Evolutionary conservation across 2,113 vertebrate genomes (phyloP).

Genomic region (Tragelaphus strepsiceros): DNA sequence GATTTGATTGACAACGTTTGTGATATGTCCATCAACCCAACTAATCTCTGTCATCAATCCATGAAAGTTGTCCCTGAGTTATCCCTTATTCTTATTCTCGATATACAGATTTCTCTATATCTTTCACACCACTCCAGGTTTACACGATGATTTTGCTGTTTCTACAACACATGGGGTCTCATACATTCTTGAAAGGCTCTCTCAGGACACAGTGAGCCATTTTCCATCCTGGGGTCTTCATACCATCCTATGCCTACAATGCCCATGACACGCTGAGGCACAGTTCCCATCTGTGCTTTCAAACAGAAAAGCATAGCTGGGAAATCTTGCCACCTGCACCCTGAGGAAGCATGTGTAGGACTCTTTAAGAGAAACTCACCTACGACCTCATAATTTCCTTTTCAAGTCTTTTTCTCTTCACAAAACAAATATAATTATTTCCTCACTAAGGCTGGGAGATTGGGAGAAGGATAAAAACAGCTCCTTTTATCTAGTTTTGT

Average conservation of each 20-base stretch:
- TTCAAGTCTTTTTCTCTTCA: background rate
- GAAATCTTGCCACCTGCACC: background rate
- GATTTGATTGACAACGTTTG: too few species aligned
- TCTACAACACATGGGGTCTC: background rate
- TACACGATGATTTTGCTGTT: background rate
- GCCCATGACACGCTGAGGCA: background rate
- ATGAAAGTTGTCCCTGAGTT: background rate
- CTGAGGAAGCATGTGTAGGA: background rate
- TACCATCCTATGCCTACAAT: background rate
- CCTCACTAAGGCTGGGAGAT: background rate
- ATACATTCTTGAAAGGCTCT: background rate
- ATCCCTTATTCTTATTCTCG: background rate
- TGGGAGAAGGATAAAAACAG: background rate
- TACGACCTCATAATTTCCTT: background rate
- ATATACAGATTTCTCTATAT: background rate
- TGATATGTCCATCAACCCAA: background rate
- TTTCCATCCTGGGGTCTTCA: background rate
- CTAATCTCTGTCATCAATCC: background rate
- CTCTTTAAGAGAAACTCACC: background rate
- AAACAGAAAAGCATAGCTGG: background rate
- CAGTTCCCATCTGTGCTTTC: background rate
- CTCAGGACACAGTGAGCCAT: background rate
- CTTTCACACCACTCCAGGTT: background rate
- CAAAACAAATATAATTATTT: background rate
- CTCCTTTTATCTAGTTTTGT: background rate